Evolutionary conservation across 2,113 vertebrate genomes (phyloP).

Genomic region (Melierax canorus): DNA sequence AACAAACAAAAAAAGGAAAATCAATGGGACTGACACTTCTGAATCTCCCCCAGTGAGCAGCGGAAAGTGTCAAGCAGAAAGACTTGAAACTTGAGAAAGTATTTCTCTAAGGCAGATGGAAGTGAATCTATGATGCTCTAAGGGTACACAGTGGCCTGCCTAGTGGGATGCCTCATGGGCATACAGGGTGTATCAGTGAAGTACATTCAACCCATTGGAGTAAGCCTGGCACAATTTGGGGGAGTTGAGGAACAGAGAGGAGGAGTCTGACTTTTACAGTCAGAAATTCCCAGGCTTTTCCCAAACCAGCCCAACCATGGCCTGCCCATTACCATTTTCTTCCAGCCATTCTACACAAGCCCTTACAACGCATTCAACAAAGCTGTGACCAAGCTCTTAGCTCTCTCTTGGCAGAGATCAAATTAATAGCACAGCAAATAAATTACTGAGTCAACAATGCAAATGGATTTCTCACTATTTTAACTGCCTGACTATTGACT

Average conservation of each 20-base stretch:
- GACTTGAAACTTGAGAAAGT: background rate
- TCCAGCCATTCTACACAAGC: background rate
- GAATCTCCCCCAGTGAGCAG: background rate
- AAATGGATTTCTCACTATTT: slow-evolving; percentile 9
- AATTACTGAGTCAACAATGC: background rate
- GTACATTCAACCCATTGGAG: background rate
- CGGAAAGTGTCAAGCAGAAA: background rate
- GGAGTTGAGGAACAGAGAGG: background rate
- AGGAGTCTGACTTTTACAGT: background rate
- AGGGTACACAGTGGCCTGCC: background rate
- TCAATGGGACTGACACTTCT: background rate
- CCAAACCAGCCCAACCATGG: background rate
- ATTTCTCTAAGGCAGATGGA: background rate
- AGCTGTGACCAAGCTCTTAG: background rate
- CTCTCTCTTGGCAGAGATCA: background rate
- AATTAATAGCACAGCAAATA: background rate
- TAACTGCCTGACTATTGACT: background rate
- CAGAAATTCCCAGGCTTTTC: background rate
- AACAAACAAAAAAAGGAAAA: background rate
- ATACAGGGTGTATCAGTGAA: rapidly evolving
- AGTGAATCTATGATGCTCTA: background rate
- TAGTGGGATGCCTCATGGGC: background rate
- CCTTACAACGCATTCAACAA: background rate
- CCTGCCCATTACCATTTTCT: background rate
- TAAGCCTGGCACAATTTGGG: background rate